These are phyloP conservation scores for Orientallactaga bullata DNA, from an alignment of 2,113 vertebrate species.

Conservation along the genomic window DNA sequence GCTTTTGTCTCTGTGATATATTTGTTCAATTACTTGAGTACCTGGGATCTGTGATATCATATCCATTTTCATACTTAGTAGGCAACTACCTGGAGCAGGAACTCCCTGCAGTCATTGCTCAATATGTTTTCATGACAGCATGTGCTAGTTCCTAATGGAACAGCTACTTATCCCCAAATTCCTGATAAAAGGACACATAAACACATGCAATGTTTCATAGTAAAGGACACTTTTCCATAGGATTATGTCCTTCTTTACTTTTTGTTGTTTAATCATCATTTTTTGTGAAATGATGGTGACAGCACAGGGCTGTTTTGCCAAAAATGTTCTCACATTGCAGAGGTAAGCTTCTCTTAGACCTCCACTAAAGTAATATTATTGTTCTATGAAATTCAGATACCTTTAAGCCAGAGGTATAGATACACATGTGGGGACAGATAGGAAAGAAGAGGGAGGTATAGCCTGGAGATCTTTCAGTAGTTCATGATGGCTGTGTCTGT, in stretches of 20 bases:
- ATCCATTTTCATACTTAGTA: not conserved
- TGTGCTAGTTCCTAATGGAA: not conserved
- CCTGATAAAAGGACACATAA: not conserved
- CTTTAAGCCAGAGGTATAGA: not conserved
- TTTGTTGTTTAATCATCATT: not conserved
- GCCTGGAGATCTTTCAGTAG: not conserved
- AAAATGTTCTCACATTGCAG: not conserved
- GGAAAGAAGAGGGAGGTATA: not conserved
- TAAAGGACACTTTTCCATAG: not conserved
- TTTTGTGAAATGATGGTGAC: not conserved
- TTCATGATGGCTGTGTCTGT: not conserved
- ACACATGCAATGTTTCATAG: not conserved
- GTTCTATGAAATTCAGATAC: not conserved
- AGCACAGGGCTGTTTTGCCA: not conserved
- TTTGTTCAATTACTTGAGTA: not conserved
- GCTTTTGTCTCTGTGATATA: not conserved
- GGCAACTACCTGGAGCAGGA: not conserved
- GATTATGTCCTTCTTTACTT: not conserved
- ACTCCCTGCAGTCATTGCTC: not conserved
- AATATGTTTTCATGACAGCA: not conserved
- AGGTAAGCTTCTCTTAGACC: not conserved
- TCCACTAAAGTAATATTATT: conserved; percentile 13
- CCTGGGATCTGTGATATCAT: not conserved
- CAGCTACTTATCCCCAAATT: not conserved
- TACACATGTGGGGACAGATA: not conserved